Evolutionary conservation across 2,797 vertebrate species (phyloP).

Genomic region (Poeciliopsis turneri): DNA sequence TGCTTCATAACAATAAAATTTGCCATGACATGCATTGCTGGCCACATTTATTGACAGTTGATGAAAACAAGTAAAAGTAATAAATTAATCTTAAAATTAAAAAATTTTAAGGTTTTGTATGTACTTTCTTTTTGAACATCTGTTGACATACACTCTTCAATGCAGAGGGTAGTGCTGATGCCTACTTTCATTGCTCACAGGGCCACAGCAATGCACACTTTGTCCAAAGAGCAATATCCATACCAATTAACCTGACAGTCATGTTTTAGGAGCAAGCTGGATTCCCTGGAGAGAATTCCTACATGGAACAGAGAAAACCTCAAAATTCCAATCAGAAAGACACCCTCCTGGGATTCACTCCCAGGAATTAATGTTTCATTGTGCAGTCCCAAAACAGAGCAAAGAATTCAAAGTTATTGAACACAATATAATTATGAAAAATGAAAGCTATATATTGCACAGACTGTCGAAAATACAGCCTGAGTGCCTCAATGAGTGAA

Average conservation of each 20-base stretch:
- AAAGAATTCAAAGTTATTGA: not conserved
- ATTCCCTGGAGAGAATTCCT: not conserved
- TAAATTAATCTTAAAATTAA: not conserved
- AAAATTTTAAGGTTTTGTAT: not conserved
- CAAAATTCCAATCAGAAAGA: not conserved
- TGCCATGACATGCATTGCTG: not conserved
- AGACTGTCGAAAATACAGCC: too few relatives aligned
- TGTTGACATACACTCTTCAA: not conserved
- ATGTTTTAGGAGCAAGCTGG: not conserved
- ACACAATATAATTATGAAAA: too few relatives aligned
- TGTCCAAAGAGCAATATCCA: not conserved
- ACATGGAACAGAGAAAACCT: not conserved
- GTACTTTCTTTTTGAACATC: not conserved
- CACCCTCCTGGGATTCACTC: not conserved
- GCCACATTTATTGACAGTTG: not conserved
- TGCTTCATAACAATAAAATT: constrained; percentile 4
- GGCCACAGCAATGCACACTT: not conserved
- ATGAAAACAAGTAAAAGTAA: not conserved
- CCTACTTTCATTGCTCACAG: not conserved
- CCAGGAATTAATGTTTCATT: not conserved
- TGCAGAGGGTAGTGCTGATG: not conserved
- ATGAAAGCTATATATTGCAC: too few relatives aligned
- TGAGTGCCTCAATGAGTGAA: not conserved
- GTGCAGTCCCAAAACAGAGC: not conserved
- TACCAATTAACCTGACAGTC: not conserved